phyloP scores from a whole-genome alignment of 2,888 invertebrate species.

The Epirrhoe tristata region DNA sequence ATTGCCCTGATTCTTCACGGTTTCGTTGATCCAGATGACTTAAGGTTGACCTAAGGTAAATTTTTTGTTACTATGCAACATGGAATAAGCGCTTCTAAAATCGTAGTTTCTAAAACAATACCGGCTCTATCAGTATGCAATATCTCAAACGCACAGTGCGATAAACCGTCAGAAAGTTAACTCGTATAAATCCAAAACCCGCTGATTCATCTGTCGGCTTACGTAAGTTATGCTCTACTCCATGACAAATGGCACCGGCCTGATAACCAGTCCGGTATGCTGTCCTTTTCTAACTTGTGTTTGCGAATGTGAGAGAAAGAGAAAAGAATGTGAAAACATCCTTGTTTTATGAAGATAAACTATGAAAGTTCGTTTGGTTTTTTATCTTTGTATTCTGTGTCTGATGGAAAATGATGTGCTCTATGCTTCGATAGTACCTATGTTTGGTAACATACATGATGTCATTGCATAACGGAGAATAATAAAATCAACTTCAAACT shows the following conservation, averaged over 20 bases:
- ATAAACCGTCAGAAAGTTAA: conserved; percentile 57
- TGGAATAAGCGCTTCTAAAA: too few relatives aligned
- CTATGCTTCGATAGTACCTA: not conserved
- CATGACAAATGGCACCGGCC: conserved; percentile 63
- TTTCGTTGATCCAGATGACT: too few relatives aligned
- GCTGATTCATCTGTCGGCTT: conserved; percentile 66
- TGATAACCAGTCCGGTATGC: conserved; percentile 41
- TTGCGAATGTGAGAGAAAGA: conserved; percentile 25
- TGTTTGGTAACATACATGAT: not conserved
- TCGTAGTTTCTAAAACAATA: not conserved
- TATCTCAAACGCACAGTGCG: conserved; percentile 34
- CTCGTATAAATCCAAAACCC: conserved; percentile 65
- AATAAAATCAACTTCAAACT: too few relatives aligned
- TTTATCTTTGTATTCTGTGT: conserved; percentile 22
- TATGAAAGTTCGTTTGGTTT: conserved; percentile 29
- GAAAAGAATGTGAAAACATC: conserved; percentile 28
- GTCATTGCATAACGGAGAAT: not conserved
- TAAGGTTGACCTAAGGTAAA: too few relatives aligned
- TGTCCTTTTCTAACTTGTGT: conserved; percentile 34
- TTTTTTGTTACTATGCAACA: too few relatives aligned
- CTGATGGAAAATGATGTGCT: conserved; percentile 20
- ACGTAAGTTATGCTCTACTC: conserved; percentile 64
- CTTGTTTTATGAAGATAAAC: conserved; percentile 35
- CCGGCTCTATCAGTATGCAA: conserved; percentile 1
- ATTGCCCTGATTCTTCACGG: too few relatives aligned